Conservation (phyloP, 2,113 vertebrate genomes). For the Alouatta palliata region DNA sequence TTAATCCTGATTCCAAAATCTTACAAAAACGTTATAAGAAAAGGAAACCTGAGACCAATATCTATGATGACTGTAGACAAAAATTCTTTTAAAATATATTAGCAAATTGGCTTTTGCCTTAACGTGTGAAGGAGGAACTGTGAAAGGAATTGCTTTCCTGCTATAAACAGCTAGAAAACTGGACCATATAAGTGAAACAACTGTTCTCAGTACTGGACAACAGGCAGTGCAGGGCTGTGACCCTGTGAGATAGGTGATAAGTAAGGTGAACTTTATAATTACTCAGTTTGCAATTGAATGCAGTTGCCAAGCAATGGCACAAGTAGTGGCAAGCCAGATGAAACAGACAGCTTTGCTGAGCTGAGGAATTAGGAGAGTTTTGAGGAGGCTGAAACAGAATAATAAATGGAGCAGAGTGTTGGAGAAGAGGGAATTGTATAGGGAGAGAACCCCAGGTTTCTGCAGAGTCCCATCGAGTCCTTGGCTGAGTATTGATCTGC, state of each 20-base stretch:
- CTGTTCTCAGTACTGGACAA: fast-evolving
- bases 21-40: neutral
- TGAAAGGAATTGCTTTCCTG: neutral
- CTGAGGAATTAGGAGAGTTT: neutral
- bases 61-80: neutral
- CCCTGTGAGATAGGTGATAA: neutral
- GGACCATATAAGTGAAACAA: neutral
- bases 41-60: neutral
- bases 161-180: neutral
- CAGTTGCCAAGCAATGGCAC: neutral
- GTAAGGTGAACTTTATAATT: fast-evolving
- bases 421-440: neutral
- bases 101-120: neutral
- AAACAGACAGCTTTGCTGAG: too few species aligned
- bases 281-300: neutral
- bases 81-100: neutral
- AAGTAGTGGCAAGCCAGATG: neutral
- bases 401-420: neutral
- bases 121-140: neutral
- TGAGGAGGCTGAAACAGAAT: neutral
- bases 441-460: neutral
- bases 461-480: neutral
- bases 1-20: neutral
- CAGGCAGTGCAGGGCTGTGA: neutral
- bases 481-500: neutral